Percentiles rank a stretch among this genome's conserved stretches.
phyloP scores from a whole-genome alignment of 2,888 invertebrate species.

The Argyra leucocephala region DNA sequence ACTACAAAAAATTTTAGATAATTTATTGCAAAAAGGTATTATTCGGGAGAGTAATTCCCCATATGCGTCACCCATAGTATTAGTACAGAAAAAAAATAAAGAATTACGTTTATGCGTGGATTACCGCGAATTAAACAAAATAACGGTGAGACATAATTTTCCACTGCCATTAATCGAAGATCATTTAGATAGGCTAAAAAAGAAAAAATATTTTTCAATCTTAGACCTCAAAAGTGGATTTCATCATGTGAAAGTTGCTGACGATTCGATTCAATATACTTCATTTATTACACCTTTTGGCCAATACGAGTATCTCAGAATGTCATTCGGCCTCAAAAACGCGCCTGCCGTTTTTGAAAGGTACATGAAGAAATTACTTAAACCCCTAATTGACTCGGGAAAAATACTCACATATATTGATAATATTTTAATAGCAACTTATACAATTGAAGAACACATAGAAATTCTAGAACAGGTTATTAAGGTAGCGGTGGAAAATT shows the following conservation, averaged over 20 bases:
- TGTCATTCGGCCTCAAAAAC: constrained; percentile 24
- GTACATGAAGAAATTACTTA: constrained; percentile 23
- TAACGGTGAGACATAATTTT: constrained; percentile 14
- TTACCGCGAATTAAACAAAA: constrained; percentile 15
- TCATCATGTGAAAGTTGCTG: constrained; percentile 22
- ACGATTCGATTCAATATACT: constrained; percentile 23
- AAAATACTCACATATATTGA: constrained; percentile 26
- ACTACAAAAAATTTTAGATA: constrained; percentile 20
- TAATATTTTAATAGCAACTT: constrained; percentile 22
- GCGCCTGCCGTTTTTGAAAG: constrained; percentile 23
- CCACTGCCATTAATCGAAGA: constrained; percentile 18
- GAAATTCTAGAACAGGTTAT: constrained; percentile 18
- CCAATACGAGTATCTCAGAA: constrained; percentile 14
- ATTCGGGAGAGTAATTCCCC: constrained; percentile 22
- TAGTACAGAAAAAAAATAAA: constrained; percentile 22
- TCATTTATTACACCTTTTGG: constrained; percentile 14
- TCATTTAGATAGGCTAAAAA: constrained; percentile 19
- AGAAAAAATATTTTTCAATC: constrained; percentile 22
- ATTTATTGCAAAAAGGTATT: constrained; percentile 16
- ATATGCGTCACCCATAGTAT: constrained; percentile 22
- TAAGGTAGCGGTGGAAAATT: constrained; percentile 10
- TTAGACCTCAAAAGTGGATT: constrained; percentile 26
- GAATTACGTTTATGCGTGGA: constrained; percentile 17
- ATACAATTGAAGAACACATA: constrained; percentile 19
- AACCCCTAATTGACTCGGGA: constrained; percentile 18